Conservation (phyloP, 1,140 invertebrate species). For the Paraescarpia echinospica region DNA sequence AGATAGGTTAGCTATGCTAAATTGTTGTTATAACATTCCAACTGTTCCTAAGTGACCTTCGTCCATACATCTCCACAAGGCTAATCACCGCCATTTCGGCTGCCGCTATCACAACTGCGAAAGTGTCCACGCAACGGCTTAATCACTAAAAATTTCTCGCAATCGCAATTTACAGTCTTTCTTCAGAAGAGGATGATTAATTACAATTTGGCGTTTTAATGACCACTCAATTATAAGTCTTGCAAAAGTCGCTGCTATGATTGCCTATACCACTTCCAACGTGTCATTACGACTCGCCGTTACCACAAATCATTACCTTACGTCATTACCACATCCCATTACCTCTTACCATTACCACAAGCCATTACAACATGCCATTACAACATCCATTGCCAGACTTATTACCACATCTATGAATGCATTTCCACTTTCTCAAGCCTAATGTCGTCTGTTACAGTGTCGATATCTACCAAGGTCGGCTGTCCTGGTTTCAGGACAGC, state of each 20-base stretch:
- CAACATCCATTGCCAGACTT: not conserved
- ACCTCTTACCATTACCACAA: not conserved
- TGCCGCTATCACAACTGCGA: no score
- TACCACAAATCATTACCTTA: not conserved
- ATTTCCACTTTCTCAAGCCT: not conserved
- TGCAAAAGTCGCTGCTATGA: not conserved
- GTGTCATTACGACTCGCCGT: not conserved
- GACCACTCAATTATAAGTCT: not conserved
- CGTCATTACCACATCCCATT: not conserved
- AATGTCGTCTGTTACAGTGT: conserved; percentile 22
- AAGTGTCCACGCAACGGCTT: no score
- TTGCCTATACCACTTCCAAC: not conserved
- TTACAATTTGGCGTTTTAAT: not conserved
- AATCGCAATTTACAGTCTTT: not conserved
- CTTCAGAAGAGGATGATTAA: not conserved
- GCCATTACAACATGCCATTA: not conserved
- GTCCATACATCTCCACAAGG: no score
- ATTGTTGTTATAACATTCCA: no score
- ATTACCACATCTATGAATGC: not conserved
- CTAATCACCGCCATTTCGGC: no score
- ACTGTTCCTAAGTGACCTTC: no score
- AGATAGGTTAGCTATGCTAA: not conserved
- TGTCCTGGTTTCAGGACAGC: conserved; percentile 29
- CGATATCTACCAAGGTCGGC: conserved; percentile 30
- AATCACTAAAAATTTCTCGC: no score